Base-by-base conservation (phyloP, 2,113 vertebrate species). In the Toxotes jaculatrix region DNA sequence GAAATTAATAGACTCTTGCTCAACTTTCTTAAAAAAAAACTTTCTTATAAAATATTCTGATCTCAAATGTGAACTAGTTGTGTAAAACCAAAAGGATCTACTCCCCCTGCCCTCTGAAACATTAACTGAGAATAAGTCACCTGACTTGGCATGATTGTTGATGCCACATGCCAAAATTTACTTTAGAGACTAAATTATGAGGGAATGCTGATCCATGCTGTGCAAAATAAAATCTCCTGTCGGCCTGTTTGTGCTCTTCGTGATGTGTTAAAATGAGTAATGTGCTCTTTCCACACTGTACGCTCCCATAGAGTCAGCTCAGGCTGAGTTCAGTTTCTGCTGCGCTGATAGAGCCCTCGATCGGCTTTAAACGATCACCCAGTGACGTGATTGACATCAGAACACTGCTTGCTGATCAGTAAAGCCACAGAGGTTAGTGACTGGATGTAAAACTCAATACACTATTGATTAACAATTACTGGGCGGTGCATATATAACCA, bases 391-490 rank as follows among this genome's bases (percentile, higher is more conserved):
- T 61, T 74, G 87, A 88, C 81, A 79, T 5, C 21, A 7, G 78
- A 49, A 72, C 73, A 16, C 59, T 8, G 36, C 57, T 2, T 56
- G 72, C 73, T 78, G 89, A 89, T 91, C 89, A 76, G 74, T 42
- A 56, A 74, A 78, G 78, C 74, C 80, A 49, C 70, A 49, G 49
- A 86, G 89, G 85, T 87, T 83, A 84, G 71, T 80, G 70, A 76
- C 80, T 88, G 86, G 79, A 90, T 85, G 89, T 77, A 85, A 79
- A 76, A 83, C 61, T 85, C 88, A 81, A 89, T 86, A 89, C 11
- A 0, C 7, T 64, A 90, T 90, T 74, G 89, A 92, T 89, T 90
- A 88, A 84, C 88, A 89, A 88, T 90, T 92, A 90, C 72, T 56
- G 59, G 34, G 21, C 3, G 12, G 36, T 47, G 79, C 72, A 78